Percentiles rank a stretch among this genome's conserved stretches.
Conservation (phyloP, 1,140 invertebrate species). For the Cheumatopsyche charites region DNA sequence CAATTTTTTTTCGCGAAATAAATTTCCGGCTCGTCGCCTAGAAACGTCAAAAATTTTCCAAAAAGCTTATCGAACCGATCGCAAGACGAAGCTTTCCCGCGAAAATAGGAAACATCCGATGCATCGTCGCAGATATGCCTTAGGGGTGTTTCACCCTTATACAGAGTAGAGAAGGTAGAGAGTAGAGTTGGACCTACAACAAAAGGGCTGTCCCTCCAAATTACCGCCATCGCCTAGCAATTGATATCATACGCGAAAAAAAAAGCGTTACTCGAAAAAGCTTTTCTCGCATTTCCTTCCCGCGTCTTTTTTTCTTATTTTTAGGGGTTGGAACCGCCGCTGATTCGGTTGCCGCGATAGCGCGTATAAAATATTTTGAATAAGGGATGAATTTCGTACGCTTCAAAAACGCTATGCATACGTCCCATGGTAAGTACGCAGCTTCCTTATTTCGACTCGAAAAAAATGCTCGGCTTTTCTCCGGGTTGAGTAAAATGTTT, state of each 20-base stretch:
- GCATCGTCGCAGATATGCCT: too few relatives aligned
- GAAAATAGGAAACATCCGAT: too few relatives aligned
- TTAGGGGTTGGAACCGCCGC: background rate
- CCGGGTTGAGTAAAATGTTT: too few relatives aligned
- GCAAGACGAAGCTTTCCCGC: too few relatives aligned
- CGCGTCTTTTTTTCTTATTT: slow-evolving; percentile 7
- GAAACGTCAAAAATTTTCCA: too few relatives aligned
- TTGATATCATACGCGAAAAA: slow-evolving; percentile 22
- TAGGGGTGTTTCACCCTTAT: background rate
- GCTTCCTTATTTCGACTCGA: slow-evolving; percentile 4
- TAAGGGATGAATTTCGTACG: slow-evolving; percentile 7
- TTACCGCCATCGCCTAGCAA: slow-evolving; percentile 21
- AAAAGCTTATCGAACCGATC: too few relatives aligned
- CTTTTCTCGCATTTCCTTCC: slow-evolving; percentile 23
- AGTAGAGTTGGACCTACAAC: slow-evolving; percentile 7
- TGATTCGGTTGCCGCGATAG: slow-evolving; percentile 12
- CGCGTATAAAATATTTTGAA: slow-evolving; percentile 27
- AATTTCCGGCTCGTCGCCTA: too few relatives aligned
- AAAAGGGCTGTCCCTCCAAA: slow-evolving; percentile 27
- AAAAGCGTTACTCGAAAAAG: slow-evolving; percentile 25
- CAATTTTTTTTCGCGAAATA: too few relatives aligned
- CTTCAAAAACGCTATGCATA: slow-evolving; percentile 24
- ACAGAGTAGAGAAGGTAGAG: background rate
- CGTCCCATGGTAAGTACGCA: background rate
- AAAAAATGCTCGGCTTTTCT: too few relatives aligned